These are phyloP conservation scores for Linyphia triangularis DNA, from an alignment of 2,888 invertebrate genomes.

Conservation along the genomic window DNA sequence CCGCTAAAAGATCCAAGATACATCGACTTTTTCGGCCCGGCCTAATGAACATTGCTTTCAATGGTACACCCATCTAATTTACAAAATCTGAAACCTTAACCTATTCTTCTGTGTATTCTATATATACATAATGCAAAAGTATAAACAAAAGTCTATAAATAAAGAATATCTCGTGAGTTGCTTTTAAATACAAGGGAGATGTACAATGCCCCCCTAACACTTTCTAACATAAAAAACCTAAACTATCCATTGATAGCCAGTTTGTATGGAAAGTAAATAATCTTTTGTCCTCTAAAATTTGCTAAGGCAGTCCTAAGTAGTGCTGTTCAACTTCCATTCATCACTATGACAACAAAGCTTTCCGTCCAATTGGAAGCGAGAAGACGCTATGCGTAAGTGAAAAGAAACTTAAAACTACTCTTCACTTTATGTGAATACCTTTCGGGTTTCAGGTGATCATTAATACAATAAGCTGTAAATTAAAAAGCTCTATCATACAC, in stretches of 20 bases:
- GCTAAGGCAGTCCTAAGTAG: neutral
- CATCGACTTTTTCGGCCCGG: too few species aligned
- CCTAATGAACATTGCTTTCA: too few species aligned
- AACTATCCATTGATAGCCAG: neutral
- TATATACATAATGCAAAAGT: too few species aligned
- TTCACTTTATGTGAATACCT: conserved; percentile 27
- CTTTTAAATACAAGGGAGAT: neutral
- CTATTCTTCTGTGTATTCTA: too few species aligned
- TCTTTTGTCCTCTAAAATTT: conserved; percentile 18
- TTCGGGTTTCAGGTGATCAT: neutral
- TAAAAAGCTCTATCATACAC: neutral
- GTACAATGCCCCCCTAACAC: neutral
- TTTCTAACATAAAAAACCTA: neutral
- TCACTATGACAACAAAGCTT: conserved; percentile 36
- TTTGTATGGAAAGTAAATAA: neutral
- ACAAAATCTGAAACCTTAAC: too few species aligned
- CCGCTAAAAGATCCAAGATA: too few species aligned
- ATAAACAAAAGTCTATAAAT: too few species aligned
- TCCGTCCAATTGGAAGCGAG: conserved; percentile 44
- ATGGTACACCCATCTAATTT: too few species aligned
- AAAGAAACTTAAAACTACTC: conserved; percentile 1
- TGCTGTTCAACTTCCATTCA: conserved; percentile 19
- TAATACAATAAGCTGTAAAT: neutral
- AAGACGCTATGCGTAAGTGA: neutral
- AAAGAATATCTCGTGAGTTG: neutral